These are phyloP conservation scores for Andrena bicolor DNA, from an alignment of 2,888 invertebrate species.

Conservation along the genomic window DNA sequence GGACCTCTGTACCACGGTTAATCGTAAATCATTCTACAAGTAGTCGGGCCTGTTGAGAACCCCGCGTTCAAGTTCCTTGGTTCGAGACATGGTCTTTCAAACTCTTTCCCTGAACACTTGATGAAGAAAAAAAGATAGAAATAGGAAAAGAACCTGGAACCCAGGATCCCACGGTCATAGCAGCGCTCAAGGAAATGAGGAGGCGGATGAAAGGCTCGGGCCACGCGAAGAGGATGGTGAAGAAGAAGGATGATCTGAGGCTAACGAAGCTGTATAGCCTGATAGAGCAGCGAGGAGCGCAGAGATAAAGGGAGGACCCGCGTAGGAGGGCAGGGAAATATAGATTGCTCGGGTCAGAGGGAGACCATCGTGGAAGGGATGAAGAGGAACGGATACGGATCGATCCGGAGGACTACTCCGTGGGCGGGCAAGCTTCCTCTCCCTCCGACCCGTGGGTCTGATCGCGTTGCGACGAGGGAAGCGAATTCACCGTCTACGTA, in stretches of 20 bases:
- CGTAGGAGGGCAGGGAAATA: conserved; percentile 45
- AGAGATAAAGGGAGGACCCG: conserved; percentile 33
- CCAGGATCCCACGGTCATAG: too few relatives aligned
- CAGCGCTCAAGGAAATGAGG: too few relatives aligned
- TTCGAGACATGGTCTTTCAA: too few relatives aligned
- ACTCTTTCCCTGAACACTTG: too few relatives aligned
- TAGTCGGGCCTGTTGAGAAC: too few relatives aligned
- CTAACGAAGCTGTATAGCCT: neutral
- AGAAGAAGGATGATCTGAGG: neutral
- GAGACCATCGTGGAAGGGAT: conserved; percentile 9
- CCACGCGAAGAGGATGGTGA: conserved; percentile 5
- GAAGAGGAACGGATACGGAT: conserved; percentile 58
- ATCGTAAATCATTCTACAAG: too few relatives aligned
- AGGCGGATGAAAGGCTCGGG: too few relatives aligned
- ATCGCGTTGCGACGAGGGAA: neutral
- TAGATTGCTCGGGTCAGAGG: conserved; percentile 41
- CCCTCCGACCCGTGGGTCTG: conserved; percentile 9
- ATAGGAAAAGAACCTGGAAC: too few relatives aligned
- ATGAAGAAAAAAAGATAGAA: too few relatives aligned
- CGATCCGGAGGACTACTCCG: conserved; percentile 61
- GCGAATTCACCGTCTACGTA: conserved; percentile 2
- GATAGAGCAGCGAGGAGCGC: conserved; percentile 21
- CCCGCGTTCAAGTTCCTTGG: too few relatives aligned
- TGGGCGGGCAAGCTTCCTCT: conserved; percentile 38
- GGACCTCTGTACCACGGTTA: too few relatives aligned